These are phyloP conservation scores for Sinodicranocentrus sp. DNA, from an alignment of 2,888 invertebrate species.

Conservation along the genomic window DNA sequence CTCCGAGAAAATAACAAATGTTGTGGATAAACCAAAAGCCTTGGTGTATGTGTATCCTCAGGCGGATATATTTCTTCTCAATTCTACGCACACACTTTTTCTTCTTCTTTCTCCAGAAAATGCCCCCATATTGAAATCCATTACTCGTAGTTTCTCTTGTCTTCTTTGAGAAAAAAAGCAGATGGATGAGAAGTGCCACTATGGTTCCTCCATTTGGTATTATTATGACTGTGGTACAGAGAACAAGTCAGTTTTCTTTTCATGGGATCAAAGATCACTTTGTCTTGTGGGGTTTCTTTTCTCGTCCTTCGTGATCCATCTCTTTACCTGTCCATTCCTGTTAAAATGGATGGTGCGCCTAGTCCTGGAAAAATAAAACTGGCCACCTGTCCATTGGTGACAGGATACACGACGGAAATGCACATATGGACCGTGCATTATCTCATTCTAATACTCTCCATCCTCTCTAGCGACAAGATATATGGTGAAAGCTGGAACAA, in stretches of 20 bases:
- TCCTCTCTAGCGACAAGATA: too few relatives aligned
- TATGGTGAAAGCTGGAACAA: too few relatives aligned
- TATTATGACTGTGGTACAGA: too few relatives aligned
- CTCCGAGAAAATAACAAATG: conserved; percentile 39
- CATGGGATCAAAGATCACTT: conserved; percentile 63
- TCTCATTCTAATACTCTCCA: too few relatives aligned
- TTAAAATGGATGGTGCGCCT: conserved; percentile 22
- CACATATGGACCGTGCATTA: background rate
- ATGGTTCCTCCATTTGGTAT: too few relatives aligned
- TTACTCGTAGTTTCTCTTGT: background rate
- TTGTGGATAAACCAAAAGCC: conserved; percentile 10
- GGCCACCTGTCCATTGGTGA: conserved; percentile 30
- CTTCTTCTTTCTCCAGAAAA: too few relatives aligned
- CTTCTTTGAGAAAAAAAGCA: background rate
- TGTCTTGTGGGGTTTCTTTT: conserved; percentile 22
- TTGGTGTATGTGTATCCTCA: too few relatives aligned
- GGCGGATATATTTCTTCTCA: too few relatives aligned
- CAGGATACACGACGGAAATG: background rate
- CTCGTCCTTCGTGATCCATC: background rate
- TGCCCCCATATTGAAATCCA: background rate
- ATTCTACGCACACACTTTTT: too few relatives aligned
- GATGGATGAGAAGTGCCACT: background rate
- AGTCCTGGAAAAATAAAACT: too few relatives aligned
- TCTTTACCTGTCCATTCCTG: conserved; percentile 57
- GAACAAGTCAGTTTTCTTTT: conserved; percentile 45